Conservation (phyloP, 2,888 invertebrate genomes). For the Hirtodrosophila trivittata region DNA sequence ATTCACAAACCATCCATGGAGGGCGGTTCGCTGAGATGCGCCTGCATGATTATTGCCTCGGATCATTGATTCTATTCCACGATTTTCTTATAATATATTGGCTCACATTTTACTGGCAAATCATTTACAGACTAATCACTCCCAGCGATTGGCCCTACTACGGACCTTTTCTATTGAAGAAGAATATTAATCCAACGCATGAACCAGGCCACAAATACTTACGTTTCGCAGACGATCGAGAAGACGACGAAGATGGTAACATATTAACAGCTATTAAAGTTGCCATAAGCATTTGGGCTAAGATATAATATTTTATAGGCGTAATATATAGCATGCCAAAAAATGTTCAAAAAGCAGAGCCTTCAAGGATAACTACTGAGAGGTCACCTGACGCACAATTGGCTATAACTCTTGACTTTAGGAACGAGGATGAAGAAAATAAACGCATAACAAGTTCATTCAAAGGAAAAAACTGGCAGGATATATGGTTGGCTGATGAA, state of each 20-base stretch:
- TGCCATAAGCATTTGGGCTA: no score
- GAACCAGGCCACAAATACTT: no score
- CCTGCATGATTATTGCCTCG: slow-evolving; percentile 56
- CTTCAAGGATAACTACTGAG: background rate
- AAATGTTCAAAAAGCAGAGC: no score
- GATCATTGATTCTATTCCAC: slow-evolving; percentile 63
- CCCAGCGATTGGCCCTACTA: slow-evolving; percentile 8
- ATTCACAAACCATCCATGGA: slow-evolving; percentile 67
- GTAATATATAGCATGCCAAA: no score
- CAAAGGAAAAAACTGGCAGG: background rate
- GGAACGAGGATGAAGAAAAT: background rate
- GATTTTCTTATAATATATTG: slow-evolving; percentile 60
- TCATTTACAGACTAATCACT: slow-evolving; percentile 17
- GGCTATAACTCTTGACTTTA: slow-evolving; percentile 21
- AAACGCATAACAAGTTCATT: background rate
- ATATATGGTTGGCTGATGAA: background rate
- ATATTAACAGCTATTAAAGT: no score
- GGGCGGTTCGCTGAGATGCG: slow-evolving; percentile 67
- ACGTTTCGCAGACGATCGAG: background rate
- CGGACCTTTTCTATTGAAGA: background rate
- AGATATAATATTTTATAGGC: no score
- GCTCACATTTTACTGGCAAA: slow-evolving; percentile 54
- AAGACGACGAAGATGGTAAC: background rate
- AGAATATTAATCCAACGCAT: no score
- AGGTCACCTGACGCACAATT: background rate